Base-by-base conservation (phyloP, 2,797 vertebrate species). In the Chelidonichthys spinosus region DNA sequence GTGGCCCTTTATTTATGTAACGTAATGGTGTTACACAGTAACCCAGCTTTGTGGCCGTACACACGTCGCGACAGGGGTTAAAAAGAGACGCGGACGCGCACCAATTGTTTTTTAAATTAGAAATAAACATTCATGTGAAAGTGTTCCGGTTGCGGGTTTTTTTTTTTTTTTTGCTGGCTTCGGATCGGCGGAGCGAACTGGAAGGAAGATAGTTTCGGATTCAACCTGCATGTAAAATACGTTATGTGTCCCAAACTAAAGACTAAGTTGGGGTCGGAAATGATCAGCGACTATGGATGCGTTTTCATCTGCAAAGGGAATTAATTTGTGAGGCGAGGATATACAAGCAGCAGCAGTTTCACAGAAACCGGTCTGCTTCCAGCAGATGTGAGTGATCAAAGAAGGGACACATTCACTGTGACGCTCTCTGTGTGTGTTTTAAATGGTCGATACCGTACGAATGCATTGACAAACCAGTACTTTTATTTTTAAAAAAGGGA, bases 1-100 rank as follows among this genome's bases (percentile, higher is more conserved):
- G 74, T 95, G 94, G 46, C 79, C 25, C 77, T 92, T 93, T 94
- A 94, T 95, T 95, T 95, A 95, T 87, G 91, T 95, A 94, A 95
- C 0, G 90, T 81, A 90, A 91, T 88, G 89, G 90, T 92, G 91
- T 93, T 83, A 88, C 86, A 86, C 68, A 75, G 86, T 85, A 91
- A 85, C 87, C 71, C 50, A 63, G 79, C 69, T 80, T 74, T 67
- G 80, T 66, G 73, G 52, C 62, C 1, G 53, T 11, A 49, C 58
- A 64, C 40, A 11, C 62, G 33, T 69, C 69, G 36, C 11, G 36
- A 17, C 42, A 18, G 50, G 66, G 65, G 71, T 87, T 82, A 82
- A 77, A 69, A 47, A 5, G 4, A 25, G 25, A 25, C 25, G 7
- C 74, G 71, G 67, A 72, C 79, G 73, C 33, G 5, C 25, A 25